A percentile compares a stretch with the other conserved stretches of the same genome.
Conservation (phyloP, 2,888 invertebrate genomes). For the Eucera pruinosa region DNA sequence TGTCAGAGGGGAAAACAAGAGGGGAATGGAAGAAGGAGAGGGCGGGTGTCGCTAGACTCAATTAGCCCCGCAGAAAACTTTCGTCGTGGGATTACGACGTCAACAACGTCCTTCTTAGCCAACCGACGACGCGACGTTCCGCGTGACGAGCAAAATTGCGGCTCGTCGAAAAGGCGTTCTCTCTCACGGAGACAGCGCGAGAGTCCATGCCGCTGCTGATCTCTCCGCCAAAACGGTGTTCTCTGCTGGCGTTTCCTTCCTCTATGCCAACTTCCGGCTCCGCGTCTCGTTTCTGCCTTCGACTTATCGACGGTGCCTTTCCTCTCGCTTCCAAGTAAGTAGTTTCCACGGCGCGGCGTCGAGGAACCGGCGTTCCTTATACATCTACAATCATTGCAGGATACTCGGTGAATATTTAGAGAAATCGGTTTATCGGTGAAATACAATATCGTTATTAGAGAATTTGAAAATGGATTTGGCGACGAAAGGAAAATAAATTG, state of each 20-base stretch:
- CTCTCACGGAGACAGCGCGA: conserved; percentile 53
- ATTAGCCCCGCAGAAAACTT: conserved; percentile 77
- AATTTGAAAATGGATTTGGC: too few species aligned
- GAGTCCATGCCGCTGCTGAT: neutral
- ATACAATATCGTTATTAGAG: too few species aligned
- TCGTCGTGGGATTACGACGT: conserved; percentile 75
- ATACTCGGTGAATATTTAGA: too few species aligned
- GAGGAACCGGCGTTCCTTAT: too few species aligned
- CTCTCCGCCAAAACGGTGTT: too few species aligned
- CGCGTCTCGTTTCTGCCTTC: neutral
- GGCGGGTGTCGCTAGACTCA: conserved; percentile 69
- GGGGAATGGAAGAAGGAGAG: conserved; percentile 17
- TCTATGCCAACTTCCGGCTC: neutral
- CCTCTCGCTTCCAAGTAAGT: too few species aligned
- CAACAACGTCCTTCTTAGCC: conserved; percentile 72
- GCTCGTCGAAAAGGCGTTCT: conserved; percentile 62
- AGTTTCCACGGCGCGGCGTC: too few species aligned
- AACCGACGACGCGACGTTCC: conserved; percentile 48
- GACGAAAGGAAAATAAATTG: too few species aligned
- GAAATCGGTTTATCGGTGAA: too few species aligned
- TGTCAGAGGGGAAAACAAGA: conserved; percentile 11
- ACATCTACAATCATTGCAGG: too few species aligned
- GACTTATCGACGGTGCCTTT: too few species aligned
- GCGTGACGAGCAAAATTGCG: conserved; percentile 58
- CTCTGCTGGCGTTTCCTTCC: conserved; percentile 27